Base-by-base conservation (phyloP, 2,888 invertebrate genomes). In the Dicyrtoma fusca region DNA sequence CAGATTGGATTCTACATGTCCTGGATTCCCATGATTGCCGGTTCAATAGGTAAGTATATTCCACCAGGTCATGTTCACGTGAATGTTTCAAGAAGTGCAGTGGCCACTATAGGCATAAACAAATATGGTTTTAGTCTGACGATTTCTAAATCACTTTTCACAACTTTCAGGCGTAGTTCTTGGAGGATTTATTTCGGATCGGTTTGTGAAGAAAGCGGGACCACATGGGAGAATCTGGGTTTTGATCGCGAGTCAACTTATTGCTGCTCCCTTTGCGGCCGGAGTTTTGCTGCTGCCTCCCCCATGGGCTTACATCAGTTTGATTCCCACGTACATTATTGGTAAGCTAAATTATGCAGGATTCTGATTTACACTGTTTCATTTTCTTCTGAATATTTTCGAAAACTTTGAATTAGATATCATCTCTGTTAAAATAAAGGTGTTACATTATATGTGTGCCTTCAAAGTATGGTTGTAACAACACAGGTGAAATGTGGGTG, bases 21-120 rank as follows among this genome's bases (percentile, higher is more conserved):
- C 0, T 83, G 83, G 83, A 82, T 84, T 14, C 84, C 84, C 1
- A 81, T 84, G 55, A 83, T 83, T n/a, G 83, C 82, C 8, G 84
- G 84, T 34, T 82, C 82, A 65, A 77, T 83, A 4, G 83, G 84
- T 69, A 83, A 72, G 13, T 6, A 23, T 21, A 57, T 10, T 14
- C 14, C 23, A 21, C 4, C 14, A 21, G 57, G 11, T 14, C 5
- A 23, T 57, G n/a, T 23, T 57, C 19, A 57, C 34, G 3, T 5
- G 14, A 57, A 25, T 57, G 57, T n/a, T n/a, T n/a, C n/a, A n/a
- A n/a, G 14, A 23, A 19, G 4, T 57, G 17, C 5, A 19, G 25
- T 57, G 19, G n/a, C 19, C 8, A 45, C 8, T n/a, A n/a, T 11
- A 45, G 13, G 13, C 45, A 45, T 45, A 45, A 17, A 49, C 13